Evolutionary conservation across 2,888 invertebrate genomes (phyloP).

Genomic region (Elgonia sp.): DNA sequence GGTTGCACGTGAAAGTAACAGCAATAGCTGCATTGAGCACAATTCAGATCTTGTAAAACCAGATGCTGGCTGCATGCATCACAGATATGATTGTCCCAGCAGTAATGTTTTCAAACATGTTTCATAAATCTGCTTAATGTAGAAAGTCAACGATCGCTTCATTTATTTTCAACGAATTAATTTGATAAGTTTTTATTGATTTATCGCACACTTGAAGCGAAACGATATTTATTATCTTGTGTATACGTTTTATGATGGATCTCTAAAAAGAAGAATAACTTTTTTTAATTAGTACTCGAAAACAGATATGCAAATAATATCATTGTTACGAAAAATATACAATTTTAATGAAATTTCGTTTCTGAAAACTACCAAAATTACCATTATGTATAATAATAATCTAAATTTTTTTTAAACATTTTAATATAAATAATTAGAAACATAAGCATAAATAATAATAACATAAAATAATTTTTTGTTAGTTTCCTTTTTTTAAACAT

Average conservation of each 20-base stretch:
- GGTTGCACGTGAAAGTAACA: slow-evolving; percentile 75
- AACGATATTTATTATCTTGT: not conserved
- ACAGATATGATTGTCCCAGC: slow-evolving; percentile 24
- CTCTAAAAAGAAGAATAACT: not conserved
- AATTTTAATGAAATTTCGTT: too few relatives aligned
- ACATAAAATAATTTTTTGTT: too few relatives aligned
- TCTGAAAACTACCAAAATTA: too few relatives aligned
- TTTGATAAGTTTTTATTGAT: slow-evolving; percentile 41
- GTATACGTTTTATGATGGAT: not conserved
- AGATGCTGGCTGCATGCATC: slow-evolving; percentile 50
- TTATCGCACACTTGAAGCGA: not conserved
- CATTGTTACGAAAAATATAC: too few relatives aligned
- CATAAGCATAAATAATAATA: too few relatives aligned
- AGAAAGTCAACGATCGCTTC: slow-evolving; percentile 42
- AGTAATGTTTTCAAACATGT: slow-evolving; percentile 36
- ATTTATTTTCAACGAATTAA: slow-evolving; percentile 43
- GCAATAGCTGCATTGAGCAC: slow-evolving; percentile 44
- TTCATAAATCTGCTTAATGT: slow-evolving; percentile 27
- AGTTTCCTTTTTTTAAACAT: too few relatives aligned
- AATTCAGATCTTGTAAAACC: slow-evolving; percentile 63
- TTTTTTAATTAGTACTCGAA: not conserved
- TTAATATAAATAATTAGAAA: too few relatives aligned
- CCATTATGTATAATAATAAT: too few relatives aligned
- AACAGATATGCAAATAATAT: not conserved
- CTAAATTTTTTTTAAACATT: too few relatives aligned